Conservation (phyloP, 1,140 invertebrate genomes). For the Potamilus streckersoni region DNA sequence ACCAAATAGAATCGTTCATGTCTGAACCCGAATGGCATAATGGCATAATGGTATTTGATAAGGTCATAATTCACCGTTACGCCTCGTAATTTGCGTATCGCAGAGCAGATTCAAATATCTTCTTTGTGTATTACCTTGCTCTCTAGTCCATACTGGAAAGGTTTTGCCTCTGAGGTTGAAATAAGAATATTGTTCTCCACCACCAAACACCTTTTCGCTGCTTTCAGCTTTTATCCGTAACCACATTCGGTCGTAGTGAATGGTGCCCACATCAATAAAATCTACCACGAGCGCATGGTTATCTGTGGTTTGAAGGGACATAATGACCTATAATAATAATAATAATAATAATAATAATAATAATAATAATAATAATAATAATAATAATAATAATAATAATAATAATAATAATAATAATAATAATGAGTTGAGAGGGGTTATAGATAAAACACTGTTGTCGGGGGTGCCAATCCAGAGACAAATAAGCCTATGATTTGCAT, state of each 20-base stretch:
- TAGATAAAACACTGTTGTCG: no score
- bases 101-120: no score
- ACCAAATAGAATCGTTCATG: no score
- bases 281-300: conserved; percentile 10
- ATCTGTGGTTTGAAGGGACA: conserved; percentile 6
- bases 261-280: neutral
- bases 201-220: conserved; percentile 59
- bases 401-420: neutral
- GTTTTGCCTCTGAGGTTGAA: conserved; percentile 56
- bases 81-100: no score
- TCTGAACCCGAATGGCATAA: no score
- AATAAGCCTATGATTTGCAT: no score
- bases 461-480: no score
- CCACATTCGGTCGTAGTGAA: conserved; percentile 24
- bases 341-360: neutral
- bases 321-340: conserved; percentile 6
- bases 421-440: neutral
- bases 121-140: conserved; percentile 51
- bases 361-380: neutral
- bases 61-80: no score
- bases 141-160: conserved; percentile 63
- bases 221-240: conserved; percentile 16
- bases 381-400: neutral
- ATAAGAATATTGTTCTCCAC: conserved; percentile 62
- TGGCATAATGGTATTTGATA: no score